These are phyloP conservation scores for Latrodectus geometricus DNA, from an alignment of 1,140 invertebrate genomes.

Conservation along the genomic window DNA sequence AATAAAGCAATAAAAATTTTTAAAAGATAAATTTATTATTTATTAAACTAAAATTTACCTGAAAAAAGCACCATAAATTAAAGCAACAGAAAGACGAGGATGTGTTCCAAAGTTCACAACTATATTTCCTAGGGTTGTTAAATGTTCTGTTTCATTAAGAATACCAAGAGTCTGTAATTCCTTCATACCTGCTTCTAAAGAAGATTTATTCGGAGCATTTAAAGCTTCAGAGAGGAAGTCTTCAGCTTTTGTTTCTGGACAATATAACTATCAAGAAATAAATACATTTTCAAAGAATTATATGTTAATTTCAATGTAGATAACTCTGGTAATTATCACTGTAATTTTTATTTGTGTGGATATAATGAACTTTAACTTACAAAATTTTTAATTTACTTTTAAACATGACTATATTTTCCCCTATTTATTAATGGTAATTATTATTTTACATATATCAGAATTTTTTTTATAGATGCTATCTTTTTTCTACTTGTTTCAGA, in stretches of 20 bases:
- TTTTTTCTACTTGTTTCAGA: no score
- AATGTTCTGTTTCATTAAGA: slow-evolving; percentile 73
- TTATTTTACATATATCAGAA: no score
- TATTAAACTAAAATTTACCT: slow-evolving; percentile 66
- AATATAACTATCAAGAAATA: slow-evolving; percentile 65
- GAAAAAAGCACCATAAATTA: slow-evolving; percentile 73
- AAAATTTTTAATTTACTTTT: no score
- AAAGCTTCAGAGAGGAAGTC: slow-evolving; percentile 84
- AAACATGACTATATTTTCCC: no score
- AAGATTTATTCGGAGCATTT: slow-evolving; percentile 86
- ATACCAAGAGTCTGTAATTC: slow-evolving; percentile 78
- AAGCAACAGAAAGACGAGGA: slow-evolving; percentile 73
- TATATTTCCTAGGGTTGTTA: slow-evolving; percentile 74
- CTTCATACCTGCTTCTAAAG: slow-evolving; percentile 84
- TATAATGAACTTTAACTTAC: no score
- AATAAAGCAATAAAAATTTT: neutral
- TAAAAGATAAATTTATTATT: neutral
- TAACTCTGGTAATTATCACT: no score
- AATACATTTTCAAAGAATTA: no score
- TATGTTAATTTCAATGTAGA: no score
- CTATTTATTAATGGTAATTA: no score
- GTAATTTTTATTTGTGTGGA: no score
- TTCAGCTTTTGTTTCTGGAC: slow-evolving; percentile 68
- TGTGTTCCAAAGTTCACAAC: slow-evolving; percentile 72
- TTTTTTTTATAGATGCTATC: no score